These are phyloP conservation scores for Strigops habroptila DNA, from an alignment of 2,113 vertebrate genomes.

Conservation along the genomic window DNA sequence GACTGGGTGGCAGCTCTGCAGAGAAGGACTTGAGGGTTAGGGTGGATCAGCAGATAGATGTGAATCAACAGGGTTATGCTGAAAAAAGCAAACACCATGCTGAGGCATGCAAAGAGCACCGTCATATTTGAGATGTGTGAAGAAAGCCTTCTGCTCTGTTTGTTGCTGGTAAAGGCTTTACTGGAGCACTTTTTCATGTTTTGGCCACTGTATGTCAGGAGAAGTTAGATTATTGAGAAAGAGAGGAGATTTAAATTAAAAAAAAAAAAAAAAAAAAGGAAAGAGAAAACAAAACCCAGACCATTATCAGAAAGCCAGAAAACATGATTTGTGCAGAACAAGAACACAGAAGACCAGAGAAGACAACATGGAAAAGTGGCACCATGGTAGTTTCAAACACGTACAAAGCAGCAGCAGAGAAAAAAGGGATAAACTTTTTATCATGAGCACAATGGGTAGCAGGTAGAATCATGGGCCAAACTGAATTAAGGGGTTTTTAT, in stretches of 20 bases:
- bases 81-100: conserved; percentile 38
- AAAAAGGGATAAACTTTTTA: neutral
- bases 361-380: neutral
- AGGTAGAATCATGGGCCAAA: neutral
- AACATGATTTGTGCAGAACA: neutral
- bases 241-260: neutral
- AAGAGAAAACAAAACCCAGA: neutral
- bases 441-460: neutral
- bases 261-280: rapidly evolving
- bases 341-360: neutral
- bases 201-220: neutral
- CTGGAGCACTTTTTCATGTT: neutral
- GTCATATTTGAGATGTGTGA: conserved; percentile 50
- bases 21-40: neutral
- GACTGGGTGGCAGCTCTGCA: neutral
- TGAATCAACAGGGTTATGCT: conserved; percentile 51
- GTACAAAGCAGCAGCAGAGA: neutral
- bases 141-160: conserved; percentile 60
- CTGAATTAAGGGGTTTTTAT: neutral
- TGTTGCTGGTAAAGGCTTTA: conserved; percentile 8
- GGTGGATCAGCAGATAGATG: neutral
- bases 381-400: neutral
- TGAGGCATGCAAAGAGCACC: conserved; percentile 47
- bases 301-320: neutral
- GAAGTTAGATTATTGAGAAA: neutral